Evolutionary conservation across 2,113 vertebrate species (phyloP).

Genomic region (Microtus oregoni): DNA sequence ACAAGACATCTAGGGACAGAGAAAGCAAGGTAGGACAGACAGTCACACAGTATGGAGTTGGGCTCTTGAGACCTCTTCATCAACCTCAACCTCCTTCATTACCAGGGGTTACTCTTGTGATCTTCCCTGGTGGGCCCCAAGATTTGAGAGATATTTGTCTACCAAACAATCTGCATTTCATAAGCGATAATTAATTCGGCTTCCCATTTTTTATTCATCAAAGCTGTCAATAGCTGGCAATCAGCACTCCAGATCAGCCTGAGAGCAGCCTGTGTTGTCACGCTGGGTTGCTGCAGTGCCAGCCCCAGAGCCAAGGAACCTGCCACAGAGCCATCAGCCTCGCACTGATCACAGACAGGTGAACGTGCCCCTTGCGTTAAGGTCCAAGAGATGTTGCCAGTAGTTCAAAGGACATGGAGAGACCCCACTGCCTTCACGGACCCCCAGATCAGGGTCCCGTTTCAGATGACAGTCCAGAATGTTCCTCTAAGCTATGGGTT

Average conservation of each 20-base stretch:
- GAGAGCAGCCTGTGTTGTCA: not conserved
- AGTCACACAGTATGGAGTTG: not conserved
- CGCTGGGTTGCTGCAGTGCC: not conserved
- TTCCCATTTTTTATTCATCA: constrained; percentile 79
- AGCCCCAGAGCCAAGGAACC: constrained; percentile 56
- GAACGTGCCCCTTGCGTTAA: not conserved
- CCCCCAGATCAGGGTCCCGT: not conserved
- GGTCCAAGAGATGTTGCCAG: constrained; percentile 25
- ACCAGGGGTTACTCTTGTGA: constrained; percentile 5
- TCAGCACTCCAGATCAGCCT: constrained; percentile 64
- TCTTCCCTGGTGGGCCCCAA: constrained; percentile 31
- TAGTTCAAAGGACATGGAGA: constrained; percentile 57
- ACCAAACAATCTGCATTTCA: constrained; percentile 75
- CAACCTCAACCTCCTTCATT: not conserved
- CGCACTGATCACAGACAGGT: constrained; percentile 64
- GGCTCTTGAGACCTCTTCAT: constrained; percentile 2
- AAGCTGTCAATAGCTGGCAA: constrained; percentile 64
- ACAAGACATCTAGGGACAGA: not conserved
- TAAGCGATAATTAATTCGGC: constrained; percentile 72
- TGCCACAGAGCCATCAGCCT: constrained; percentile 36
- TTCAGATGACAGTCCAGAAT: constrained; percentile 40
- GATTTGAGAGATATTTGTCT: constrained; percentile 73
- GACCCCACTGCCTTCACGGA: constrained; percentile 27
- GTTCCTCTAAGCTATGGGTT: not conserved
- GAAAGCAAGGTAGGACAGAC: not conserved